These are phyloP conservation scores for Emydocephalus ijimae DNA, from an alignment of 2,113 vertebrate species.

Conservation along the genomic window DNA sequence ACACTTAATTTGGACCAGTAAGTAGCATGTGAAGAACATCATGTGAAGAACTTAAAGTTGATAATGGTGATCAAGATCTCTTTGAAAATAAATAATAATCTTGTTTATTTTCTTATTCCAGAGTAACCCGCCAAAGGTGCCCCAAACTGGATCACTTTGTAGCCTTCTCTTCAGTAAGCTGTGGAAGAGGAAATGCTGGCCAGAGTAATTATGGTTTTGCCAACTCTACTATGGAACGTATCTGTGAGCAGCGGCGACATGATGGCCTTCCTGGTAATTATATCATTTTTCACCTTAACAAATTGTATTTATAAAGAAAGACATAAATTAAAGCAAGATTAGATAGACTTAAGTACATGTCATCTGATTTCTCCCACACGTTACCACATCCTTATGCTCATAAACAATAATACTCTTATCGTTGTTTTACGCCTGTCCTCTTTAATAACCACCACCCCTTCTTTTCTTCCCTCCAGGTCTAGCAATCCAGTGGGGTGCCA, in stretches of 20 bases:
- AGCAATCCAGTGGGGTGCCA: conserved; percentile 92
- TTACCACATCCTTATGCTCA: neutral
- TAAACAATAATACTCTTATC: neutral
- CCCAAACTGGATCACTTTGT: conserved; percentile 90
- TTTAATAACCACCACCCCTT: conserved; percentile 2
- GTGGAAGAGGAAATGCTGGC: conserved; percentile 89
- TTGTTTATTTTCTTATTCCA: conserved; percentile 53
- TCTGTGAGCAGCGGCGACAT: conserved; percentile 83
- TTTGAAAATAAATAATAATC: neutral
- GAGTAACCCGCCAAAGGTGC: conserved; percentile 83
- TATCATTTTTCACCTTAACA: accelerated
- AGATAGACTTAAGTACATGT: neutral
- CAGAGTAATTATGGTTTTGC: conserved; percentile 96
- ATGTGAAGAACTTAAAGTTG: neutral
- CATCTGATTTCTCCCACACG: neutral
- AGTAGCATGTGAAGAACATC: conserved; percentile 23
- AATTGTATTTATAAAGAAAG: neutral
- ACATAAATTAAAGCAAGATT: neutral
- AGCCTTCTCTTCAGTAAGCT: conserved; percentile 94
- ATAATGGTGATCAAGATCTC: neutral
- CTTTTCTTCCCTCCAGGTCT: conserved; percentile 66
- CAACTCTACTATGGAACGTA: conserved; percentile 95
- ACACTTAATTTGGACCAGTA: conserved; percentile 89
- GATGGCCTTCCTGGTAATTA: conserved; percentile 79
- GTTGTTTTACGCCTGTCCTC: neutral